These are phyloP conservation scores for Noctua fimbriata DNA, from an alignment of 2,888 invertebrate species.

Conservation along the genomic window DNA sequence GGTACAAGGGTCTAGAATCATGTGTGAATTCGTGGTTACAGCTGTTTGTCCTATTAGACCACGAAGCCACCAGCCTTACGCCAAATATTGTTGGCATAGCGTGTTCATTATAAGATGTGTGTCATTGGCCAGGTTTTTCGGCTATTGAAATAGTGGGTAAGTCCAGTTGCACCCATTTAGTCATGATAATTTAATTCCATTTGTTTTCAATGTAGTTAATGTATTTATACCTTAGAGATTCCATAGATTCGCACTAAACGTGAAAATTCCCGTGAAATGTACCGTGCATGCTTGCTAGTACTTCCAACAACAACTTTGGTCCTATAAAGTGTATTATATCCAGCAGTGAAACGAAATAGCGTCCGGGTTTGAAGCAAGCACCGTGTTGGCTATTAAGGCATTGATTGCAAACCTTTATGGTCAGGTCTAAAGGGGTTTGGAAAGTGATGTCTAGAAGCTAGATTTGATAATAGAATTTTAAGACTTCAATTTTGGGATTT, in stretches of 20 bases:
- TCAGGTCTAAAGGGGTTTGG: neutral
- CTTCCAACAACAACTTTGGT: constrained; percentile 13
- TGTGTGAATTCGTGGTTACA: neutral
- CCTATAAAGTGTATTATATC: constrained; percentile 31
- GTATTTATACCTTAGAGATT: too few species aligned
- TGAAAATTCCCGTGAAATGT: constrained; percentile 17
- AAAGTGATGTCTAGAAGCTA: constrained; percentile 7
- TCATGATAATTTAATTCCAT: neutral
- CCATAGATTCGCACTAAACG: neutral
- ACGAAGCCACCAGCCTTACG: neutral
- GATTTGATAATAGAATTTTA: constrained; percentile 6
- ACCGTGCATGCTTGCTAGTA: constrained; percentile 19
- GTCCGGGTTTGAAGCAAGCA: constrained; percentile 23
- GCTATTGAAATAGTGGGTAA: neutral
- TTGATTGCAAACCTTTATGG: constrained; percentile 44
- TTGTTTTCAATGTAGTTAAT: neutral
- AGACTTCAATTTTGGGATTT: neutral
- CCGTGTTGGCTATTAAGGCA: constrained; percentile 42
- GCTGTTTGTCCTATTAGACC: neutral
- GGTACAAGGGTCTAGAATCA: neutral
- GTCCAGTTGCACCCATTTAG: neutral
- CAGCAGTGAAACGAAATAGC: constrained; percentile 46
- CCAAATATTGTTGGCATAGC: neutral
- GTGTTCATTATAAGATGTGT: neutral
- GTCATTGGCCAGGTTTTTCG: neutral